Conservation (phyloP, 37 sponge, comb jelly and placozoan species). For the Spongia lamella region DNA sequence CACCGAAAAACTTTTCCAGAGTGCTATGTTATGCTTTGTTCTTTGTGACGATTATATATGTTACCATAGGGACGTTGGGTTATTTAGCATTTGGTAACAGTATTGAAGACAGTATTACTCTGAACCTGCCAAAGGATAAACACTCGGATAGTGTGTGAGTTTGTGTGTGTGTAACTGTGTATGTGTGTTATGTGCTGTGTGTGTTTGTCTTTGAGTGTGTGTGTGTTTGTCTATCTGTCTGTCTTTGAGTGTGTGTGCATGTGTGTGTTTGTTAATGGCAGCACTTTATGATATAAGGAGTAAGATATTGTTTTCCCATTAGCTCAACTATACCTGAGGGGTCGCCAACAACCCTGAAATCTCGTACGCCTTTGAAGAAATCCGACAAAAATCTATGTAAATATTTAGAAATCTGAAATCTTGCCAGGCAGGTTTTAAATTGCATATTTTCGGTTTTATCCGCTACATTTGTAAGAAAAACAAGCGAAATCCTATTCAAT, state of each 20-base stretch:
- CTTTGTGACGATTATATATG: conserved; percentile 43
- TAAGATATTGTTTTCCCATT: too few relatives aligned
- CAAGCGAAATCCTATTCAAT: too few relatives aligned
- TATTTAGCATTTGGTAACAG: conserved; percentile 75
- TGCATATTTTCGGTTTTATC: too few relatives aligned
- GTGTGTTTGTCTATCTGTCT: conserved; percentile 24
- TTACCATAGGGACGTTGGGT: conserved; percentile 62
- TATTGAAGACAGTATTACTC: conserved; percentile 66
- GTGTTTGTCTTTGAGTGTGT: conserved; percentile 26
- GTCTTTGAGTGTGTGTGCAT: conserved; percentile 19
- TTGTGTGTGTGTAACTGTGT: conserved; percentile 32
- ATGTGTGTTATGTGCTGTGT: conserved; percentile 10
- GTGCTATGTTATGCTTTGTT: conserved; percentile 63
- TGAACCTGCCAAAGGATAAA: conserved; percentile 48
- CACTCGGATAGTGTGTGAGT: conserved; percentile 5
- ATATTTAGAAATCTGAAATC: too few relatives aligned
- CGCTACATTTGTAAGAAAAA: too few relatives aligned
- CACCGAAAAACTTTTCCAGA: conserved; percentile 54
- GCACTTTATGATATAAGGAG: background rate
- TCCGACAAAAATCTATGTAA: too few relatives aligned
- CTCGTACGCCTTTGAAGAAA: too few relatives aligned
- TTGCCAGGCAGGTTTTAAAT: too few relatives aligned
- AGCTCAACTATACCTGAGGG: too few relatives aligned
- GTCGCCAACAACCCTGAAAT: too few relatives aligned
- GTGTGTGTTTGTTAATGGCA: too few relatives aligned